phyloP scores from a whole-genome alignment of 2,888 invertebrate species.

The Caenorhabditis becei region DNA sequence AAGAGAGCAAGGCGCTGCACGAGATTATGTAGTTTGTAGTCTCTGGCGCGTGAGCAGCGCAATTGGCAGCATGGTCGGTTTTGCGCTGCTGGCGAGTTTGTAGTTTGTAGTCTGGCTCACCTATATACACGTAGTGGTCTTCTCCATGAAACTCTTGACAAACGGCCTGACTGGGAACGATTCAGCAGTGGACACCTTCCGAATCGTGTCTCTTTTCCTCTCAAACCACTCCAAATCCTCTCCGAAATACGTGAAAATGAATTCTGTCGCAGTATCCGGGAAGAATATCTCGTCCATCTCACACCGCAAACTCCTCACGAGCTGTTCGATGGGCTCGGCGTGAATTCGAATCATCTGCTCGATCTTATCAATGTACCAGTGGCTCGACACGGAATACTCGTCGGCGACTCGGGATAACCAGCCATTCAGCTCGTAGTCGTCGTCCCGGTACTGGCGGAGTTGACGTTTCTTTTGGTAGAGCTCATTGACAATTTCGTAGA shows the following conservation, averaged over 20 bases:
- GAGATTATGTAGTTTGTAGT: too few relatives aligned
- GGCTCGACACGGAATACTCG: conserved; percentile 72
- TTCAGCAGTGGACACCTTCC: conserved; percentile 57
- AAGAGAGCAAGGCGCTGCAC: too few relatives aligned
- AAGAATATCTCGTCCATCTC: conserved; percentile 76
- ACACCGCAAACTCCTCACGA: conserved; percentile 69
- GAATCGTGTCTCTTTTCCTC: conserved; percentile 61
- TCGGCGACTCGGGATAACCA: conserved; percentile 78
- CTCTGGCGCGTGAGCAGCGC: too few relatives aligned
- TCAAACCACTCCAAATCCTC: conserved; percentile 72
- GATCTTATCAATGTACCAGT: conserved; percentile 79
- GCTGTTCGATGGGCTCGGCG: conserved; percentile 63
- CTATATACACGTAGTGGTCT: conserved; percentile 16
- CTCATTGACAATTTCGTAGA: conserved; percentile 79
- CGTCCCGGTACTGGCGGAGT: conserved; percentile 67
- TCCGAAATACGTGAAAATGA: conserved; percentile 74
- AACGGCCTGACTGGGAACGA: conserved; percentile 70
- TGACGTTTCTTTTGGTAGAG: conserved; percentile 63
- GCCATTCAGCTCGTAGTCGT: conserved; percentile 77
- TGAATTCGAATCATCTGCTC: conserved; percentile 71
- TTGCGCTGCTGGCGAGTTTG: too few relatives aligned
- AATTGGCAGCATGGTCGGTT: too few relatives aligned
- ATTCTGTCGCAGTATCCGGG: conserved; percentile 77
- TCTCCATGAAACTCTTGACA: conserved; percentile 17
- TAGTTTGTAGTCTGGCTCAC: too few relatives aligned